Percentiles rank a stretch among this genome's conserved stretches.
These are phyloP conservation scores for Numenius phaeopus DNA, from an alignment of 2,797 vertebrate genomes.

Conservation along the genomic window DNA sequence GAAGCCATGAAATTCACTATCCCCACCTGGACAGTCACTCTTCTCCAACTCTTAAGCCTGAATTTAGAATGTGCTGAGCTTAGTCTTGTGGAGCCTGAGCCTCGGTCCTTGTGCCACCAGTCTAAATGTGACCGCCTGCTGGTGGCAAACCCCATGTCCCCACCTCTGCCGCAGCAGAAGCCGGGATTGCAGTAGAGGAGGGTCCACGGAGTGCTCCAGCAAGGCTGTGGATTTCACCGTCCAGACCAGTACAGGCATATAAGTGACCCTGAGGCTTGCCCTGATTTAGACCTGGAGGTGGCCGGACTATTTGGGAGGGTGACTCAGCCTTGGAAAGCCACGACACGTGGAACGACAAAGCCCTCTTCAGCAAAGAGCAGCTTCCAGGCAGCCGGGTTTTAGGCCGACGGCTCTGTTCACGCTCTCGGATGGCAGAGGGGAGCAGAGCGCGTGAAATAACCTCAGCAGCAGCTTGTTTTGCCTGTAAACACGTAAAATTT, in stretches of 20 bases:
- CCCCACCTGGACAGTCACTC: background rate
- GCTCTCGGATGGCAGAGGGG: background rate
- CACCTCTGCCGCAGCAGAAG: background rate
- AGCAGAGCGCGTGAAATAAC: background rate
- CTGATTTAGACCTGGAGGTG: background rate
- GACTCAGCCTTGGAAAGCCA: background rate
- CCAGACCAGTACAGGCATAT: rapidly evolving
- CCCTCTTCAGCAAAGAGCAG: background rate
- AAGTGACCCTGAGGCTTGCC: background rate
- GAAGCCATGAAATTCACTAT: rapidly evolving
- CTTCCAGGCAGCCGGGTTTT: rapidly evolving
- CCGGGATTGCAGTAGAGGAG: rapidly evolving
- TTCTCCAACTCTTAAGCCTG: no score
- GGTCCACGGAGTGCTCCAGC: background rate
- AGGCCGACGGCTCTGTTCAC: background rate
- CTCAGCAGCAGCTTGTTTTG: background rate
- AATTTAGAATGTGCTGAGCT: background rate
- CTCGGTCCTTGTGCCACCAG: background rate
- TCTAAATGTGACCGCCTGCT: background rate
- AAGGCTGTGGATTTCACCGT: rapidly evolving
- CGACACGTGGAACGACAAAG: background rate
- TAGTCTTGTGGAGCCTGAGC: background rate
- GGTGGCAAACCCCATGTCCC: background rate
- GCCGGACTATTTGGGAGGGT: background rate
- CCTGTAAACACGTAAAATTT: background rate